A percentile compares a stretch with the other conserved stretches of the same genome.
Evolutionary conservation across 2,888 invertebrate species (phyloP).

Genomic region (Temnothorax rugatulus): DNA sequence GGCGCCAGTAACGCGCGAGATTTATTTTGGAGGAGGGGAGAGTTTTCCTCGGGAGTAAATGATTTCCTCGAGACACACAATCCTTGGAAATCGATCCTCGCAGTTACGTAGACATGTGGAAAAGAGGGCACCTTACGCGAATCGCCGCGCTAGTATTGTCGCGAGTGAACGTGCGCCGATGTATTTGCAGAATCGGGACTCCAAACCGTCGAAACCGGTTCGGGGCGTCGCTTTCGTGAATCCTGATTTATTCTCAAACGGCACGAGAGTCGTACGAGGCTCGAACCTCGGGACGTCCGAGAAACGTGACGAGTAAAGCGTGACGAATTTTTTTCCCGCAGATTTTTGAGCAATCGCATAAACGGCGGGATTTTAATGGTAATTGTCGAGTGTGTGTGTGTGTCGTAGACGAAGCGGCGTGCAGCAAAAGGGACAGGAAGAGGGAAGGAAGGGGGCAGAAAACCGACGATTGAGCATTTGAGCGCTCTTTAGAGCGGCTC

Average conservation of each 20-base stretch:
- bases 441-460: neutral
- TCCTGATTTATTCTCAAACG: slow-evolving; percentile 22
- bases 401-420: neutral
- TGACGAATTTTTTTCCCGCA: neutral
- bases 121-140: neutral
- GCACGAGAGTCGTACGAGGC: neutral
- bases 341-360: neutral
- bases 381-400: neutral
- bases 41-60: neutral
- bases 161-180: neutral
- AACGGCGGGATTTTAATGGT: slow-evolving; percentile 14
- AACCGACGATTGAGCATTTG: slow-evolving; percentile 49
- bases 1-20: neutral
- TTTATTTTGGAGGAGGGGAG: slow-evolving; percentile 21
- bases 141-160: neutral
- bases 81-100: neutral
- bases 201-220: slow-evolving; percentile 16
- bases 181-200: neutral
- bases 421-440: neutral
- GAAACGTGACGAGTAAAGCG: neutral
- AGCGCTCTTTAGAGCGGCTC: slow-evolving; percentile 54
- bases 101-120: neutral
- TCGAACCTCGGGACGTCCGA: neutral
- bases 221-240: slow-evolving; percentile 4
- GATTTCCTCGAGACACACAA: neutral